Conservation (phyloP, 2,113 vertebrate species). For the Ageneiosus marmoratus region DNA sequence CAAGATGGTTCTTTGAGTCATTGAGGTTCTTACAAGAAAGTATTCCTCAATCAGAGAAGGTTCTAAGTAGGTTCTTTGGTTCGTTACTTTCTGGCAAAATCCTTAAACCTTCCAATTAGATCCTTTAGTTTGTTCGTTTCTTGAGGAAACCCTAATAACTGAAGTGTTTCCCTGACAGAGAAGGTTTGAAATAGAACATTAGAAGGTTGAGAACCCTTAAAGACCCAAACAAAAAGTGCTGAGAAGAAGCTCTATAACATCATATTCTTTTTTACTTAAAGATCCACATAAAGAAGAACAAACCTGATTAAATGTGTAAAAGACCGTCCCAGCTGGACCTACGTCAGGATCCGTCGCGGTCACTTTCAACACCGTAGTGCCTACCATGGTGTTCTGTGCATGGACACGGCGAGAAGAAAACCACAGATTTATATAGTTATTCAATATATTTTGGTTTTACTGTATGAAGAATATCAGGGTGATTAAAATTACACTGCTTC, state of each 20-base stretch:
- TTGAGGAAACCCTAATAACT: neutral
- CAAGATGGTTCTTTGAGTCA: too few relatives aligned
- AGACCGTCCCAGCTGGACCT: neutral
- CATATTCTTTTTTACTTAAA: neutral
- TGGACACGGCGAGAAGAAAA: neutral
- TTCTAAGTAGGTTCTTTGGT: neutral
- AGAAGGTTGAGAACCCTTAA: neutral
- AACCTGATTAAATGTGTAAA: conserved; percentile 66
- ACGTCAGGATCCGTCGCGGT: conserved; percentile 56
- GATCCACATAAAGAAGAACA: neutral
- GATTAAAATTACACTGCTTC: neutral
- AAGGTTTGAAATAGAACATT: neutral
- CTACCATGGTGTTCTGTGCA: conserved; percentile 49
- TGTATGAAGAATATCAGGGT: neutral
- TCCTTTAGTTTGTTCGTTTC: neutral
- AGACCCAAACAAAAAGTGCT: too few relatives aligned
- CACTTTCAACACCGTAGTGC: conserved; percentile 49
- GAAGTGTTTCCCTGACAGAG: neutral
- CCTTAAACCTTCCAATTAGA: neutral
- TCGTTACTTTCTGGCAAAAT: neutral
- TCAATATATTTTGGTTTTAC: neutral
- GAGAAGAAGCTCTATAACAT: neutral
- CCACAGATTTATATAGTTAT: neutral
- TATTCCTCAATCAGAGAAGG: neutral
- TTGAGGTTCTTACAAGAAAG: too few relatives aligned